phyloP scores from a whole-genome alignment of 2,113 vertebrate species.

The Corythornis vintsioides region DNA sequence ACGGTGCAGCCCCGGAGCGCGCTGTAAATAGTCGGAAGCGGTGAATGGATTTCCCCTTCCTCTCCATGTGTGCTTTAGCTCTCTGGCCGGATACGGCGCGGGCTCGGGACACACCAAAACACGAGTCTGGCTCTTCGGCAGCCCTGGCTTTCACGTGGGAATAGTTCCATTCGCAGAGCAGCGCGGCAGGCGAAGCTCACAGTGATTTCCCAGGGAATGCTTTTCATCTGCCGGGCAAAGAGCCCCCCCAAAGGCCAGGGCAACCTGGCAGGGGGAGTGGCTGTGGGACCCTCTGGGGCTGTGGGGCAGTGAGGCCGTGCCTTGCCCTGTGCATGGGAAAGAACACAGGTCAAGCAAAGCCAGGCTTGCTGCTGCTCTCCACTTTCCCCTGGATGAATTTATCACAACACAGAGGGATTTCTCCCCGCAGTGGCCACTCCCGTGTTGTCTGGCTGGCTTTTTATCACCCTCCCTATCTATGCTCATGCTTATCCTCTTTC shows the following conservation, averaged over 20 bases:
- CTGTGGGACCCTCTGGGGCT: not conserved
- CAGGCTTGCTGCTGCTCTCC: not conserved
- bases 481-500: not conserved
- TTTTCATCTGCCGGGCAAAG: not conserved
- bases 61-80: constrained; percentile 67
- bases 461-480: rapidly evolving
- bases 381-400: not conserved
- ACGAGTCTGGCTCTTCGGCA: not conserved
- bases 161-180: not conserved
- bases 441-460: rapidly evolving
- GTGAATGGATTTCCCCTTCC: constrained; percentile 73
- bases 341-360: not conserved
- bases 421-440: not conserved
- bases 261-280: not conserved
- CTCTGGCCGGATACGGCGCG: constrained; percentile 41
- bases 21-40: constrained; percentile 64
- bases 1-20: not conserved
- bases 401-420: not conserved
- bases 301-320: not conserved
- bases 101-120: constrained; percentile 47
- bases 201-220: not conserved
- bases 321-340: not conserved
- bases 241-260: rapidly evolving
- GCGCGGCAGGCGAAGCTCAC: not conserved
- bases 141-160: constrained; percentile 30